A percentile compares a stretch with the other conserved stretches of the same genome.
These are phyloP conservation scores for Acromyrmex charruanus DNA, from an alignment of 1,140 invertebrate genomes.

Conservation along the genomic window DNA sequence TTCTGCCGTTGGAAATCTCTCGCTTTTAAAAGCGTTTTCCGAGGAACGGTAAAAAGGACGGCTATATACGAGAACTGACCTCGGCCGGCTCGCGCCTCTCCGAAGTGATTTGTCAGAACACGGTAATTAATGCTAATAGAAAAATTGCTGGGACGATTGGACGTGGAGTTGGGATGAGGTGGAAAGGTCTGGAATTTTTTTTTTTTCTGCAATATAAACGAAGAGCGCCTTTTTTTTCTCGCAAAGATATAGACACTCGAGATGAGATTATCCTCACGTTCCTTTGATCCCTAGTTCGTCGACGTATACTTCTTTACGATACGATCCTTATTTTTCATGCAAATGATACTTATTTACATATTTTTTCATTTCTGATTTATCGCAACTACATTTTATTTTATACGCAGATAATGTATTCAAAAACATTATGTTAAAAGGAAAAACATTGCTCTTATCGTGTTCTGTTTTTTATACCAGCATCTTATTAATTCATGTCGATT, in stretches of 20 bases:
- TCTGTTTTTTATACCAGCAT: not conserved
- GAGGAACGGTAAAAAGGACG: constrained; percentile 35
- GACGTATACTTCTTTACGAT: not conserved
- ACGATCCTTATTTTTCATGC: not conserved
- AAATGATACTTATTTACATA: constrained; percentile 30
- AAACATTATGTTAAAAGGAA: not conserved
- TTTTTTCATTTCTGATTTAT: constrained; percentile 5
- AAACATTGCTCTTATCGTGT: too few species aligned
- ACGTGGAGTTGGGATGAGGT: not conserved
- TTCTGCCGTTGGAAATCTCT: constrained; percentile 48
- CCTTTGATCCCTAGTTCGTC: constrained; percentile 10
- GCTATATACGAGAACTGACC: constrained; percentile 5
- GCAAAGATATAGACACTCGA: not conserved
- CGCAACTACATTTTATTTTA: not conserved
- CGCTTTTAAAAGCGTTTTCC: constrained; percentile 51
- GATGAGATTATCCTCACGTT: constrained; percentile 15
- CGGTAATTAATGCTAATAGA: constrained; percentile 63
- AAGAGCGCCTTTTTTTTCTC: not conserved
- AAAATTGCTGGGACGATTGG: constrained; percentile 39
- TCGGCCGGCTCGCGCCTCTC: constrained; percentile 1
- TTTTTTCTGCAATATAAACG: not conserved
- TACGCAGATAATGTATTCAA: not conserved
- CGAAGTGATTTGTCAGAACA: constrained; percentile 46
- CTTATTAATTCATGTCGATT: not conserved
- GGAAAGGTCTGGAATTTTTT: constrained; percentile 11